Percentiles rank a stretch among this genome's conserved stretches.
phyloP scores from a whole-genome alignment of 2,113 vertebrate species.

The Rana temporaria region DNA sequence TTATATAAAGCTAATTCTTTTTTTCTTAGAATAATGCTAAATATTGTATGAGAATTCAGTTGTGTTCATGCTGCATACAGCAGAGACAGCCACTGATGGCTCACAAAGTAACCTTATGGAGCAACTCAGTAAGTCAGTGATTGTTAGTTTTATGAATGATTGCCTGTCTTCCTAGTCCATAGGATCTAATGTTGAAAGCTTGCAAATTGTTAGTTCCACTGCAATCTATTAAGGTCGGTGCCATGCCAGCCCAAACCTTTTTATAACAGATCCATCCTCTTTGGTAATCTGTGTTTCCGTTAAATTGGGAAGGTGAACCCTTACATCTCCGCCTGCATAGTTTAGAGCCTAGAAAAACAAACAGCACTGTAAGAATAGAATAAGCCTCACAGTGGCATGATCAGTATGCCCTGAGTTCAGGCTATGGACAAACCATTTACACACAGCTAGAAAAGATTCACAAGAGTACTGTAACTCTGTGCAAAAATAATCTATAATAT shows the following conservation, averaged over 20 bases:
- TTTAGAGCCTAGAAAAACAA: constrained; percentile 82
- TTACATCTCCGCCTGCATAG: constrained; percentile 83
- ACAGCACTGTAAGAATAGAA: neutral
- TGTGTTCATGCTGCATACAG: no score
- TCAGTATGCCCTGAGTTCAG: neutral
- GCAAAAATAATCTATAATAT: neutral
- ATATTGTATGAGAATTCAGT: no score
- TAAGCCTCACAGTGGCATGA: neutral
- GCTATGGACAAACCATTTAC: constrained; percentile 9
- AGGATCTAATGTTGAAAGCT: no score
- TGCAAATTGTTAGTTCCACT: constrained; percentile 61
- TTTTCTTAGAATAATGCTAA: no score
- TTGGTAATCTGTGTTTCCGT: constrained; percentile 84
- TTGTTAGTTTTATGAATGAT: no score
- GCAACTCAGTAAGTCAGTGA: no score
- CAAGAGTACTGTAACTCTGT: neutral
- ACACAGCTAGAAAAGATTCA: constrained; percentile 1
- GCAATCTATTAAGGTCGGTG: constrained; percentile 3
- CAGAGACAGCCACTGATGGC: no score
- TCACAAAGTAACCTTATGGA: no score
- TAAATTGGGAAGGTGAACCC: constrained; percentile 82
- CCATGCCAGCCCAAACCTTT: constrained; percentile 88
- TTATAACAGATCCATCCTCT: constrained; percentile 90
- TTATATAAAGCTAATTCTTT: no score
- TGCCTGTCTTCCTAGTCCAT: no score